Percentiles rank a stretch among this genome's conserved stretches.
phyloP scores from a whole-genome alignment of 2,113 vertebrate species.

The Ageneiosus marmoratus region DNA sequence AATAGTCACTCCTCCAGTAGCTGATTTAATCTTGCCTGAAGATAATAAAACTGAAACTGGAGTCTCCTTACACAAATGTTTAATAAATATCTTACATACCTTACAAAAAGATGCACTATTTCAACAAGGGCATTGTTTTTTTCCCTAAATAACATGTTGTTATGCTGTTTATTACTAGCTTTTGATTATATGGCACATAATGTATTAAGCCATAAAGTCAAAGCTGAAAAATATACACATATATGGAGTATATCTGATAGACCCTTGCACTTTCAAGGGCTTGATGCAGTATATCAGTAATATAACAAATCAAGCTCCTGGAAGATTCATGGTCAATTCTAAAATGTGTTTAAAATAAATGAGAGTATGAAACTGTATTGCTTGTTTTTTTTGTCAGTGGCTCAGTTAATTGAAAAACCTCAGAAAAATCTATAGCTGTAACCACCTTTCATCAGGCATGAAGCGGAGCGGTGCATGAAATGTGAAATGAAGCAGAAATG shows the following conservation, averaged over 20 bases:
- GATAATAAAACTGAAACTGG: neutral
- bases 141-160: neutral
- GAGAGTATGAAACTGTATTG: neutral
- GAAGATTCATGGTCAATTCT: neutral
- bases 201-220: neutral
- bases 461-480: neutral
- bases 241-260: neutral
- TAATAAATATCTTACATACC: neutral
- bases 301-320: neutral
- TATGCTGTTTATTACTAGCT: neutral
- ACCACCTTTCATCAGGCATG: neutral
- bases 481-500: neutral
- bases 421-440: neutral
- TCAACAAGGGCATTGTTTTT: neutral
- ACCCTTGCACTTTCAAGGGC: neutral
- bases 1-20: neutral
- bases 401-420: conserved; percentile 1
- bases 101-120: neutral
- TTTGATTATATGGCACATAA: neutral
- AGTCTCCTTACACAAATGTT: neutral
- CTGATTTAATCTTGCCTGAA: neutral
- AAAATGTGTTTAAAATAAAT: neutral
- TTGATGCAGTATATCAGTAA: neutral
- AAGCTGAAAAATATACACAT: neutral
- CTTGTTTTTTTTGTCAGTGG: neutral